Evolutionary conservation across 64 coral and sea anemone genomes (phyloP), one percentile per base, ranked within the genome.

Genomic region (Actinia equina): DNA sequence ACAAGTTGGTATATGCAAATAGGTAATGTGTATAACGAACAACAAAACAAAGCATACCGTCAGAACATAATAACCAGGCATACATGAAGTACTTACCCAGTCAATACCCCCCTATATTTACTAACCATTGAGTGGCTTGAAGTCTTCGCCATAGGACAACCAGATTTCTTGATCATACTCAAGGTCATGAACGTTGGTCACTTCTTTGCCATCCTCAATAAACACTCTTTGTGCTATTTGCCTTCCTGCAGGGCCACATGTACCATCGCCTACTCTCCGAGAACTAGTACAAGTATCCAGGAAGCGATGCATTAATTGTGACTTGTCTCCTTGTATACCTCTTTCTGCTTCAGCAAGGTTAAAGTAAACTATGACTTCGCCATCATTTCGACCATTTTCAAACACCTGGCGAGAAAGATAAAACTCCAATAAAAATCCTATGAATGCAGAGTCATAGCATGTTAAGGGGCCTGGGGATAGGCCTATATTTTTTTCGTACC

Each of bases 91-190:
- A 37, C 30, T 37, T 37, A 37, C 30, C 30, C 30, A 37, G 30
- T 37, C 30, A 37, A 37, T 37, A 37, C 30, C 30, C 30, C 30
- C 30, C 0, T 37, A 49, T 49, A 49, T 49, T 8, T 43, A 91
- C 88, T 85, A 80, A 95, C 97, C 83, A 79, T 91, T 87, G 17
- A 89, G 88, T 43, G 88, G 91, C 54, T 93, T 95, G 76, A 95
- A 99, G 41, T 95, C 91, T 43, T 99, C 97, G 81, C 97, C 97
- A 91, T 95, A 99, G 2, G 97, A 99, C 52, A 99, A 43, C 93
- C 93, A 99, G 71, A 99, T 95, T 19, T 92, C 91, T 52, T 99
- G 93, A 77, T 95, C 97, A 88, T 92, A 95, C 41, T 89, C 76
- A 61, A 99, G 77, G 46, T 91, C 88, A 69, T 93, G 88, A 0